phyloP scores from a whole-genome alignment of 2,113 vertebrate genomes.

The Felis chaus region DNA sequence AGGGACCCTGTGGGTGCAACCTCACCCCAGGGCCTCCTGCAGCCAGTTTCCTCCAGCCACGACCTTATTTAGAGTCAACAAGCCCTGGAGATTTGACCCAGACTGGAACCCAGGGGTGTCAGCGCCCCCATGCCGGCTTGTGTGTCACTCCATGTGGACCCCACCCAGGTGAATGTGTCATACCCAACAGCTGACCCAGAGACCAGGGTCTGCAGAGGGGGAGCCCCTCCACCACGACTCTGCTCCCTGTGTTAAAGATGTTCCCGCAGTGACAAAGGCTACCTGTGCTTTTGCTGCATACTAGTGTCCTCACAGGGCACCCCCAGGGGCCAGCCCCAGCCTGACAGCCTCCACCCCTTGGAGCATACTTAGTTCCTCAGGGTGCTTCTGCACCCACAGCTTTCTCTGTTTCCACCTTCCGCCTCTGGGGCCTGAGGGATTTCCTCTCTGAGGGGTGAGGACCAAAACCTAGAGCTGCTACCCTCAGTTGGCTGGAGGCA shows the following conservation, averaged over 20 bases:
- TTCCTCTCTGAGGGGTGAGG: neutral
- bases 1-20: neutral
- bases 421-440: neutral
- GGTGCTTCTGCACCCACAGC: neutral
- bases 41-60: neutral
- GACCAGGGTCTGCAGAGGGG: neutral
- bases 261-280: neutral
- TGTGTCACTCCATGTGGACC: neutral
- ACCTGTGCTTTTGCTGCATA: neutral
- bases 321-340: neutral
- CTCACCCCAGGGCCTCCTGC: neutral
- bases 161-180: neutral
- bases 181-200: neutral
- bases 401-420: neutral
- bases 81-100: neutral
- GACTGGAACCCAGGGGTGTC: neutral
- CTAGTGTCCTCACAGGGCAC: neutral
- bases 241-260: neutral
- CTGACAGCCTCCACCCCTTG: neutral
- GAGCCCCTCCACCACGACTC: neutral
- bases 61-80: constrained; percentile 56
- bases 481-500: neutral
- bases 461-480: neutral
- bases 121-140: no score
- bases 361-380: neutral